Percentiles rank a stretch among this genome's conserved stretches.
These are phyloP conservation scores for Liolophura sinensis DNA, from an alignment of 1,140 invertebrate genomes.

Conservation along the genomic window DNA sequence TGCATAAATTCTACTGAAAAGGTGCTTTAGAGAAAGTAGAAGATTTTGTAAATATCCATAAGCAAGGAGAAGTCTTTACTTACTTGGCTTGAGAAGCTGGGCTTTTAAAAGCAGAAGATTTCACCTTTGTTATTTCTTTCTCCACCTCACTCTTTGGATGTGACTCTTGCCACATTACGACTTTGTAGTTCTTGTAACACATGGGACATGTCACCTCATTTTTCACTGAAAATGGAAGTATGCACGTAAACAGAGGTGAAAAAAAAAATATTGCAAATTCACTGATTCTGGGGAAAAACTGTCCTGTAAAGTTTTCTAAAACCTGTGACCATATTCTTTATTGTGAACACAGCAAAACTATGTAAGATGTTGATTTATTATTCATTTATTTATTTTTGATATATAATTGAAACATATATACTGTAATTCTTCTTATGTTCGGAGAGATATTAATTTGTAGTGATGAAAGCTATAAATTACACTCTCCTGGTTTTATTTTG, in stretches of 20 bases:
- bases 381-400: background rate
- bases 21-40: too few species aligned
- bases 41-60: too few species aligned
- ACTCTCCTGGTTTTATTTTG: too few species aligned
- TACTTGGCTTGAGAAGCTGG: slow-evolving; percentile 33
- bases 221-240: slow-evolving; percentile 26
- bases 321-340: background rate
- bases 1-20: too few species aligned
- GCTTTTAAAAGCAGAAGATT: slow-evolving; percentile 31
- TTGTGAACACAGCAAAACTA: background rate
- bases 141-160: slow-evolving; percentile 36
- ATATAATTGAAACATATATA: background rate
- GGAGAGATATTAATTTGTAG: too few species aligned
- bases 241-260: background rate
- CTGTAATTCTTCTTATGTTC: too few species aligned
- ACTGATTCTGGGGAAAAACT: background rate
- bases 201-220: slow-evolving; percentile 35
- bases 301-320: background rate
- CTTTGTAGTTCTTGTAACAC: slow-evolving; percentile 35
- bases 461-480: too few species aligned
- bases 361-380: background rate
- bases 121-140: slow-evolving; percentile 29
- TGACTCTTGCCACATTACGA: slow-evolving; percentile 31
- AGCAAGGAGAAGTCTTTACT: slow-evolving; percentile 8
- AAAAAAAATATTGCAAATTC: slow-evolving; percentile 2